These are phyloP conservation scores for Xyrichtys novacula DNA, from an alignment of 2,797 vertebrate species.

Conservation along the genomic window DNA sequence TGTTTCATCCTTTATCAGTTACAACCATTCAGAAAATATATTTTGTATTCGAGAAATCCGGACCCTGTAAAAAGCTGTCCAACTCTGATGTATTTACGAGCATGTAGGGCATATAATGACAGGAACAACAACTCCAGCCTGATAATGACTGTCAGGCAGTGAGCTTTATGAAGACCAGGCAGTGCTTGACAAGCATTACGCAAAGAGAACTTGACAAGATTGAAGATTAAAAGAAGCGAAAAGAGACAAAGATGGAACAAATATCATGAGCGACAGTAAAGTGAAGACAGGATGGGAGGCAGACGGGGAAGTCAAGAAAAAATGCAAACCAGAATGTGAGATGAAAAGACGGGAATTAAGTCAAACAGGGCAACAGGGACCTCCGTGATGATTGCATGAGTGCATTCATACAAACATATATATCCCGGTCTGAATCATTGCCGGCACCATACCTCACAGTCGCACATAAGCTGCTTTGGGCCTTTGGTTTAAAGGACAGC, in stretches of 20 bases:
- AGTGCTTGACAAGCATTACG: constrained; percentile 38
- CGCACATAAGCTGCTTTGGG: constrained; percentile 45
- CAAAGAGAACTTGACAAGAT: constrained; percentile 4
- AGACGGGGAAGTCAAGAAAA: constrained; percentile 7
- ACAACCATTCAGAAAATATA: background rate
- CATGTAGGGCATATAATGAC: constrained; percentile 12
- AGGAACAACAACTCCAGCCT: constrained; percentile 6
- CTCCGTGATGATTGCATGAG: constrained; percentile 35
- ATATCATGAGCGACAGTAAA: background rate
- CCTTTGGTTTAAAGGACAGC: constrained; percentile 47
- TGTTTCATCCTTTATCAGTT: background rate
- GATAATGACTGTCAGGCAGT: background rate
- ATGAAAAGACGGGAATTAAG: constrained; percentile 27
- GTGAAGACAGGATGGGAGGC: constrained; percentile 1
- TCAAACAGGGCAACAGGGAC: constrained; percentile 36
- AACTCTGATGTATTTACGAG: constrained; percentile 1
- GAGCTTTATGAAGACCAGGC: constrained; percentile 34
- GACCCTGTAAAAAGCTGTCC: background rate
- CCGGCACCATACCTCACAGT: constrained; percentile 33
- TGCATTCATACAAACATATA: constrained; percentile 35
- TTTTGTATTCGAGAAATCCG: background rate
- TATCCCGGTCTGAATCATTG: constrained; percentile 25
- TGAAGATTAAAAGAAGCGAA: constrained; percentile 5
- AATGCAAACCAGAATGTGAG: constrained; percentile 20
- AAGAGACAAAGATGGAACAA: background rate